Base-by-base conservation (phyloP, 2,797 vertebrate species). In the Sphenopsis melanotis region DNA sequence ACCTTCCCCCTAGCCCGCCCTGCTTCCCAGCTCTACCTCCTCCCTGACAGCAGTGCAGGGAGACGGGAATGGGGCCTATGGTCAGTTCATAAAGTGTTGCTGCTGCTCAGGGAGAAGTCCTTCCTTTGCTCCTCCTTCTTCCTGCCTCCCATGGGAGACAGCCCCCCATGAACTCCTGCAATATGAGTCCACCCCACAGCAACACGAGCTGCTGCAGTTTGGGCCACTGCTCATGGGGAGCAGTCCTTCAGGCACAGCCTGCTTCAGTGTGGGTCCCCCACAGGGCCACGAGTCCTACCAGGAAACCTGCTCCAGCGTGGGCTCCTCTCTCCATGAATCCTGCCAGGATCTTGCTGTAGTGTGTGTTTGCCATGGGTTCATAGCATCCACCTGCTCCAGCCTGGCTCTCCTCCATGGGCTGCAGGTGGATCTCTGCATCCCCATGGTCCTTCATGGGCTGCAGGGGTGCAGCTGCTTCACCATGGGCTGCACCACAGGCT, bases 251-350 rank as follows among this genome's bases (percentile, higher is more conserved):
- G 30, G 16, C 21, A 72, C 8, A 59, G 23, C 5, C 19, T 37
- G 13, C 37, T 65, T 15, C 29, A 18, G 1, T 13, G 4, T 29
- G 23, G 23, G 9, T 46, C 7, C 29, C 66, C 8, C 44, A 46
- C 13, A 34, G 39, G 16, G n/a, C 30, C 16, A 52, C 12, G 22
- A 59, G 3, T 17, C 46, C 39, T 66, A 32, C 24, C 39, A 39
- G n/a, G 29, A 74, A 52, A 66, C 8, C 20, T 3, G 1, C 46
- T 39, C 29, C n/a, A 59, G 17, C 0, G 0, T 39, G 17, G 53
- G 30, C 8, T 80, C 20, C 19, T 29, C 19, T 42, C 19, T 59
- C 46, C 10, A 30, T 12, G 17, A 23, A 27, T 34, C 4, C 46
- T 52, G 52, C 30, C 11, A 72, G 20, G 46, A 30, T 7, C n/a